phyloP scores from a whole-genome alignment of 1,140 invertebrate genomes.

The Drosophila ficusphila region DNA sequence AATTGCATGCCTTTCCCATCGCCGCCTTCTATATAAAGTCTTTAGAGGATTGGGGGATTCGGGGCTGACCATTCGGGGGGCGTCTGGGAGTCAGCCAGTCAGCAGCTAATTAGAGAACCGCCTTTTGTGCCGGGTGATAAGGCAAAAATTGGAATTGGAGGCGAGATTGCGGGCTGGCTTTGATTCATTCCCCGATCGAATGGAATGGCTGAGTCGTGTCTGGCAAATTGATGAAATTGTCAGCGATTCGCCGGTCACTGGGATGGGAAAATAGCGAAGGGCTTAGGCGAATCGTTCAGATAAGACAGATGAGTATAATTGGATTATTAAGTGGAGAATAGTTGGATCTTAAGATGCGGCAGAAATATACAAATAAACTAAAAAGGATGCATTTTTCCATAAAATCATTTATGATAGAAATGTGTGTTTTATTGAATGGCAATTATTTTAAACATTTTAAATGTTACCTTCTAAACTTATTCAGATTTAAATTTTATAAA shows the following conservation, averaged over 20 bases:
- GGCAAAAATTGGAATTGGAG: constrained; percentile 48
- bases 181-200: constrained; percentile 10
- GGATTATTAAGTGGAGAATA: neutral
- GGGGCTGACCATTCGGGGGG: constrained; percentile 19
- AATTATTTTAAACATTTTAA: too few species aligned
- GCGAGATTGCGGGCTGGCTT: constrained; percentile 47
- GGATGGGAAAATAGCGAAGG: neutral
- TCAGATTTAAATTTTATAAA: too few species aligned
- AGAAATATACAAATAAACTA: too few species aligned
- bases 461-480: too few species aligned
- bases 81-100: constrained; percentile 37
- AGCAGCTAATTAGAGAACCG: constrained; percentile 71
- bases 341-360: too few species aligned
- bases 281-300: neutral
- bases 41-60: neutral
- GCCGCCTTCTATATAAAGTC: constrained; percentile 34
- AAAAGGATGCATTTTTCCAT: too few species aligned
- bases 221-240: constrained; percentile 69
- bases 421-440: too few species aligned
- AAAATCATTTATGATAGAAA: too few species aligned
- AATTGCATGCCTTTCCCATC: constrained; percentile 71
- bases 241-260: constrained; percentile 14
- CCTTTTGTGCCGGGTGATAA: constrained; percentile 57
- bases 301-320: neutral
- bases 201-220: constrained; percentile 29